A percentile compares a stretch with the other conserved stretches of the same genome.
These are phyloP conservation scores for Choristoneura rosaceana DNA, from an alignment of 2,888 invertebrate species.

Conservation along the genomic window DNA sequence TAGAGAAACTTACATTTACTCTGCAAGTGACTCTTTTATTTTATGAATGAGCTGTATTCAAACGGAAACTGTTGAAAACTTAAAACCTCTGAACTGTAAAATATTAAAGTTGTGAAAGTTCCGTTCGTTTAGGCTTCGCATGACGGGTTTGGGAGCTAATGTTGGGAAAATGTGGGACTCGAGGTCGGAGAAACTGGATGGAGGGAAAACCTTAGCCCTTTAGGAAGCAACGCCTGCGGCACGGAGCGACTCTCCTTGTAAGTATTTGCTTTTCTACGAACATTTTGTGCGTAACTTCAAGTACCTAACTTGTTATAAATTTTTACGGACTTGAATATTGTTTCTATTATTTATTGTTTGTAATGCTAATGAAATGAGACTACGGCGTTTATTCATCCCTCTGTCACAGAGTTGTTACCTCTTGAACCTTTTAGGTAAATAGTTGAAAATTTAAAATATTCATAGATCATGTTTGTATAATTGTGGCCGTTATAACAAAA, in stretches of 20 bases:
- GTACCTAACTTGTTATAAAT: too few relatives aligned
- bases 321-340: too few relatives aligned
- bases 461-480: too few relatives aligned
- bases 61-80: background rate
- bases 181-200: background rate
- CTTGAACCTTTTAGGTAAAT: too few relatives aligned
- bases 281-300: too few relatives aligned
- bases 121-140: background rate
- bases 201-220: background rate
- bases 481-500: too few relatives aligned
- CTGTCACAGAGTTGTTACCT: too few relatives aligned
- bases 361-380: too few relatives aligned
- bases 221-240: background rate
- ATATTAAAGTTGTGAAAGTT: slow-evolving; percentile 9
- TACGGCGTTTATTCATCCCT: too few relatives aligned
- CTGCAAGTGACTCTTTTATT: slow-evolving; percentile 13
- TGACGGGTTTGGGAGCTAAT: slow-evolving; percentile 4
- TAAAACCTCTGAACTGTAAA: slow-evolving; percentile 7
- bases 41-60: background rate
- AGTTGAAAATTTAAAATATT: too few relatives aligned
- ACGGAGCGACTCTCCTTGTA: background rate
- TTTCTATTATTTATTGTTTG: too few relatives aligned
- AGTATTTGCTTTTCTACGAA: too few relatives aligned
- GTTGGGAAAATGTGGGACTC: background rate
- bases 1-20: slow-evolving; percentile 21